Percentiles rank a stretch among this genome's conserved stretches.
Evolutionary conservation across 2,888 invertebrate genomes (phyloP).

Genomic region (Amblyjoppa proteus): DNA sequence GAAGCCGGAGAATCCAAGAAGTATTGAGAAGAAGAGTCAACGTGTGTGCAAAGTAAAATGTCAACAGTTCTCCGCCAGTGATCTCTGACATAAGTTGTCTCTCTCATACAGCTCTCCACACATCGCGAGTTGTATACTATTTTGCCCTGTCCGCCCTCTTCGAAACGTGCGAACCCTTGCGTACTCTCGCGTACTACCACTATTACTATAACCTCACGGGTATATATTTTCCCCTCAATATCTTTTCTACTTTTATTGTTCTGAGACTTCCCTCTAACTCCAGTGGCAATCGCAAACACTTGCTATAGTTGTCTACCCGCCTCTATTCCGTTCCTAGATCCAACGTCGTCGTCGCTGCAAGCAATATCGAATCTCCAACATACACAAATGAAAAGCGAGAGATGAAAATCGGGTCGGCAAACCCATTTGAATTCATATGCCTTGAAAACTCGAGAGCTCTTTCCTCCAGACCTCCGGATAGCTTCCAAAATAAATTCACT

Average conservation of each 20-base stretch:
- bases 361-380: conserved; percentile 19
- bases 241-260: conserved; percentile 30
- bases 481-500: conserved; percentile 56
- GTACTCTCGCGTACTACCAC: background rate
- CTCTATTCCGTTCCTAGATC: background rate
- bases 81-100: conserved; percentile 76
- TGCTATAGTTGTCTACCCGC: background rate
- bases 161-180: conserved; percentile 32
- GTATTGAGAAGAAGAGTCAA: conserved; percentile 12
- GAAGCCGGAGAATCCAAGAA: conserved; percentile 58
- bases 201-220: background rate
- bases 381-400: conserved; percentile 47
- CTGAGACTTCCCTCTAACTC: background rate
- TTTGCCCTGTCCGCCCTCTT: conserved; percentile 4
- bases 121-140: conserved; percentile 23
- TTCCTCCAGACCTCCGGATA: conserved; percentile 3
- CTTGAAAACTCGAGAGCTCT: background rate
- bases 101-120: conserved; percentile 32
- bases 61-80: conserved; percentile 73
- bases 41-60: conserved; percentile 72
- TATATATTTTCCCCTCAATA: conserved; percentile 33
- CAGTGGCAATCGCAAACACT: conserved; percentile 23
- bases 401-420: conserved; percentile 73
- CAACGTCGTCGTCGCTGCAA: background rate
- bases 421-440: conserved; percentile 78